A percentile compares a stretch with the other conserved stretches of the same genome.
Conservation (phyloP, 2,888 invertebrate genomes). For the Spicauda simplicius region DNA sequence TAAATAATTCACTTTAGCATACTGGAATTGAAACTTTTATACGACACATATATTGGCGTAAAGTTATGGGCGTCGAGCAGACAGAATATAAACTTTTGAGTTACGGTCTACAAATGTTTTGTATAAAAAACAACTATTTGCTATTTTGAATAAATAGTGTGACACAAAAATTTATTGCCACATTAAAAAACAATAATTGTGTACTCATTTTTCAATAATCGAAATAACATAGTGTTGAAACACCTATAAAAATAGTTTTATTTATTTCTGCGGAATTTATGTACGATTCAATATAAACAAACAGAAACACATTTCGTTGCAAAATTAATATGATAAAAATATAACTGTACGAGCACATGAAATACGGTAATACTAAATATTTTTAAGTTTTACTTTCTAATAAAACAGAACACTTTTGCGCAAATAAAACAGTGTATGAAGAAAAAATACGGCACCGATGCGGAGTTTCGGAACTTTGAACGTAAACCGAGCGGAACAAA, state of each 20-base stretch:
- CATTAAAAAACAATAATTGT: background rate
- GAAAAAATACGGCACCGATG: background rate
- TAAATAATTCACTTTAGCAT: slow-evolving; percentile 59
- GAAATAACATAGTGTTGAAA: background rate
- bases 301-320: no score
- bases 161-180: background rate
- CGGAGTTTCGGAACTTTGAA: slow-evolving; percentile 11
- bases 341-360: no score
- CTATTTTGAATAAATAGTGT: slow-evolving; percentile 39
- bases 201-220: background rate
- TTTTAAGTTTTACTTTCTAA: background rate
- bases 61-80: slow-evolving; percentile 57
- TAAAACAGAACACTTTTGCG: background rate
- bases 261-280: no score
- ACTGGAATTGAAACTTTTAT: slow-evolving; percentile 59
- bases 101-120: slow-evolving; percentile 56
- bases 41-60: slow-evolving; percentile 58
- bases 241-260: background rate
- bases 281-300: no score
- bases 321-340: no score
- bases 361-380: no score
- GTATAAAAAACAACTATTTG: slow-evolving; percentile 50
- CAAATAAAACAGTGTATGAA: background rate
- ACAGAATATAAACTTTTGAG: slow-evolving; percentile 50
- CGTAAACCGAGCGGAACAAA: slow-evolving; percentile 19